Conservation (phyloP, 1,140 invertebrate species). For the Neodiprion fabricii region DNA sequence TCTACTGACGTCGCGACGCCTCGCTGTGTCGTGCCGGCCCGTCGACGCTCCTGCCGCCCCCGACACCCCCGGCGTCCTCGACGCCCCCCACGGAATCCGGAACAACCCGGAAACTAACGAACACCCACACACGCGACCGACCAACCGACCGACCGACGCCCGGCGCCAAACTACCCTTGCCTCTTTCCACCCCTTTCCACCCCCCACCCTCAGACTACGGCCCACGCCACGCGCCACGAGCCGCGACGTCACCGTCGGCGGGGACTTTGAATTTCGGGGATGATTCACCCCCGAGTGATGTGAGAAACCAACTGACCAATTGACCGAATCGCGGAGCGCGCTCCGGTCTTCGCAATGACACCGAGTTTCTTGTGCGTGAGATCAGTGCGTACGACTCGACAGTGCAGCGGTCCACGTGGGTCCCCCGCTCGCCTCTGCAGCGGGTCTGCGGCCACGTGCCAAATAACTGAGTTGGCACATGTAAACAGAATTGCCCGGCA, state of each 20-base stretch:
- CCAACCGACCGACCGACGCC: slow-evolving; percentile 35
- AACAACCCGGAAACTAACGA: slow-evolving; percentile 58
- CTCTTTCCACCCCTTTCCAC: neutral
- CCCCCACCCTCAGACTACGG: slow-evolving; percentile 5
- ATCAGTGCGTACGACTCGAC: too few relatives aligned
- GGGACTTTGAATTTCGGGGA: neutral
- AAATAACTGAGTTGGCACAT: slow-evolving; percentile 56
- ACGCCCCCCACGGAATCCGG: slow-evolving; percentile 46
- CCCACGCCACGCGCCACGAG: neutral
- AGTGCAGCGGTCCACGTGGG: neutral
- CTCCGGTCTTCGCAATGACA: neutral
- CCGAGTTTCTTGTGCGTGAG: neutral
- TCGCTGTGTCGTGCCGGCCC: slow-evolving; percentile 49
- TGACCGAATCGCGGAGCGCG: neutral
- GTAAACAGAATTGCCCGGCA: slow-evolving; percentile 50
- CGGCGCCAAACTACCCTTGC: slow-evolving; percentile 11
- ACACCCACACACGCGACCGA: slow-evolving; percentile 32
- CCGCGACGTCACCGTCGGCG: slow-evolving; percentile 25
- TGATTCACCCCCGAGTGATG: neutral
- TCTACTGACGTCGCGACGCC: slow-evolving; percentile 59
- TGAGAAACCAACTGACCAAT: neutral
- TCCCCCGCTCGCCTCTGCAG: slow-evolving; percentile 11
- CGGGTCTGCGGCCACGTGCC: slow-evolving; percentile 40
- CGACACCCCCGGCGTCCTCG: slow-evolving; percentile 33
- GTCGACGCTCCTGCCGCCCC: slow-evolving; percentile 36